Percentiles rank a stretch among this genome's conserved stretches.
Evolutionary conservation across 1,140 invertebrate species (phyloP).

Genomic region (Zelostemma sp.): DNA sequence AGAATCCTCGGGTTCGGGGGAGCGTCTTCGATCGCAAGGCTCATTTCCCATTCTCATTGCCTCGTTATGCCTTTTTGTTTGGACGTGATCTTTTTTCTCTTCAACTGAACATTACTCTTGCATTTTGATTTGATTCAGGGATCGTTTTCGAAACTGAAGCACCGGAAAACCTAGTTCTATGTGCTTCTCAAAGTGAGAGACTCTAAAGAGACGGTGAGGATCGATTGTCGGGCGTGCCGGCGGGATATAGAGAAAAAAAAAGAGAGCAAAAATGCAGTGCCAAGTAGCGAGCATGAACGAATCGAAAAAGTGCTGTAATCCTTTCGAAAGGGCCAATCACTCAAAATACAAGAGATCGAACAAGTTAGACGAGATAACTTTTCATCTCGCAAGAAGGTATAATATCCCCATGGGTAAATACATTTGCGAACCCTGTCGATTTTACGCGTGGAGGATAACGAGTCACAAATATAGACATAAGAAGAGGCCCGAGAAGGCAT

Average conservation of each 20-base stretch:
- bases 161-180: not conserved
- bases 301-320: constrained; percentile 45
- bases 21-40: no score
- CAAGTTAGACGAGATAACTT: constrained; percentile 48
- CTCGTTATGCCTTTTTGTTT: no score
- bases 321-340: constrained; percentile 47
- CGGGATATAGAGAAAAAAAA: not conserved
- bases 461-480: constrained; percentile 49
- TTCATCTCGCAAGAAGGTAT: constrained; percentile 44
- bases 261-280: not conserved
- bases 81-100: no score
- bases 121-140: not conserved
- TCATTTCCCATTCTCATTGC: no score
- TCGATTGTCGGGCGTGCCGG: no score
- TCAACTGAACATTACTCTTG: not conserved
- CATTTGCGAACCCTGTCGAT: constrained; percentile 50
- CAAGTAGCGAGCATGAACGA: constrained; percentile 32
- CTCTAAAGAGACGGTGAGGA: not conserved
- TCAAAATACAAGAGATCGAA: constrained; percentile 49
- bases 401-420: constrained; percentile 47
- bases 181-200: not conserved
- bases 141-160: not conserved
- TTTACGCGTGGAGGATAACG: constrained; percentile 49
- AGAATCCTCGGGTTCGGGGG: no score
- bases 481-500: constrained; percentile 42